Evolutionary conservation across 2,797 vertebrate species (phyloP), one percentile per base, ranked within the genome.

Genomic region (Hemibagrus guttatus): DNA sequence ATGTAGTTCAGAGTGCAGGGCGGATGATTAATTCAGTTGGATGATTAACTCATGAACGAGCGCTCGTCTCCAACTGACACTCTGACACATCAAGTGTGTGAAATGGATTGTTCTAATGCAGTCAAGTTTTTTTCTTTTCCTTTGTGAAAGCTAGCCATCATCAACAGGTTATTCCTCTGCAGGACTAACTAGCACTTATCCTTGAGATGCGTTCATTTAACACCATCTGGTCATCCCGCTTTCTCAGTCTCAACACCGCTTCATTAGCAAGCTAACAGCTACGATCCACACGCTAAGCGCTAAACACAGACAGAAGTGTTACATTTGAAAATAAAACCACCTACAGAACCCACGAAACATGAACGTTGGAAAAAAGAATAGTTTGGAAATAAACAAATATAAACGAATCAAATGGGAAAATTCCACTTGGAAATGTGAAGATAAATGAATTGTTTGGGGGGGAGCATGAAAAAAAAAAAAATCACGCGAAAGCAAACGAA

Each of bases 101-200:
- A 80, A 80, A 80, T 42, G 56, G 52, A 42, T 80, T 39, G 56
- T 80, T 80, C 35, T 61, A 39, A 80, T 54, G 31, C 56, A 80
- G 31, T 42, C 56, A 6, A 56, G 1, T 39, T 39, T 80, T 26
- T 80, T 16, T 17, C 6, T 76, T 28, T 35, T 58, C 5, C 56
- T 59, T 59, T 23, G 54, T 79, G 19, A 26, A 79, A 14, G 54
- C 54, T 7, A 79, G 31, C 11, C 31, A 39, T 39, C 14, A 39
- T 13, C 6, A n/a, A 80, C 21, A 16, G 31, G 21, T 14, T 42
- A 61, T 17, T 59, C 56, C 56, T 42, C 78, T 42, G 21, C 56
- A 80, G 31, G 31, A 54, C 23, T 0, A 83, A 83, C 85, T 39
- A 39, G 31, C 71, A 76, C 21, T 64, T 74, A 61, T 52, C 39